Evolutionary conservation across 2,113 vertebrate species (phyloP), one percentile per base, ranked within the genome.

Genomic region (Cyanoderma ruficeps): DNA sequence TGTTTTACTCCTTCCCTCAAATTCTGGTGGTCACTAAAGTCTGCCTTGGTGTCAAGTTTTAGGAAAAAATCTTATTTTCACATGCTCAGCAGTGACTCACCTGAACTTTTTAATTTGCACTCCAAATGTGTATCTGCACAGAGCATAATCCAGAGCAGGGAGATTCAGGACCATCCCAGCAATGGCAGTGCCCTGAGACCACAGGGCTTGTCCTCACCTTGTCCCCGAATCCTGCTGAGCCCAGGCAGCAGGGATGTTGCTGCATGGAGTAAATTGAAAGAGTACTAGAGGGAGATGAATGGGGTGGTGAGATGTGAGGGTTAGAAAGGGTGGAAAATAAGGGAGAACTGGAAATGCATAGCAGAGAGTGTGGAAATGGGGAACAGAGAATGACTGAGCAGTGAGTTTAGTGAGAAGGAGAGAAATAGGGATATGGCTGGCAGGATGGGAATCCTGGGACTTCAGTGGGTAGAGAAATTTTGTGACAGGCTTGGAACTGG

Each of bases 131-230:
- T 5, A n/a, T 35, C 27, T 65, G 55, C 49, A 49, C 31, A 41
- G 61, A 22, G 19, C 27, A 39, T 4, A 6, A 12, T 9, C 15
- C 68, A 78, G 56, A 2, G 35, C 39, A 59, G 60, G 25, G 35
- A 57, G 0, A 2, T 22, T 7, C 11, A 33, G 47, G 81, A 55
- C 30, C 35, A 87, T 52, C 28, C 24, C 2, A 0, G 55, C 0
- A 1, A 21, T 10, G 28, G 19, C 31, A 64, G 16, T 12, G 33
- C 24, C 12, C 20, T 49, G 69, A 65, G 35, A 33, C 23, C 46
- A 44, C n/a, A 41, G 9, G 35, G 14, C 35, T 63, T 71, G 39
- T 52, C 31, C 16, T 49, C 74, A 35, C 23, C 0, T 0, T 9
- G 52, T 37, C 27, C 37, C 25, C 5, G 2, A 72, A 53, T 33